Evolutionary conservation across 2,888 invertebrate species (phyloP).

Genomic region (Allolobophora icterica): DNA sequence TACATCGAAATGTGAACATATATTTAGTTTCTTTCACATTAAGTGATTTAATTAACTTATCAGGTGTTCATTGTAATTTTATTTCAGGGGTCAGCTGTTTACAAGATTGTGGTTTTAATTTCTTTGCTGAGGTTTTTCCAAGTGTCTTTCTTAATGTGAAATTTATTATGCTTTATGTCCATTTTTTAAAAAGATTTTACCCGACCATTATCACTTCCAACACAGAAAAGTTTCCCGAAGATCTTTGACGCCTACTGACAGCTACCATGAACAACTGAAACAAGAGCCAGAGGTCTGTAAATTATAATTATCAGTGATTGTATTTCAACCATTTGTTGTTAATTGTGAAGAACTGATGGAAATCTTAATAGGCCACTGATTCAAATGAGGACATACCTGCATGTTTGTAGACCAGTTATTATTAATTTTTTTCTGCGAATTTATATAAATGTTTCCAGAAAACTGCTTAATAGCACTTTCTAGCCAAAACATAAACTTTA

Average conservation of each 20-base stretch:
- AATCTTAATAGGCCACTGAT: background rate
- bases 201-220: conserved; percentile 38
- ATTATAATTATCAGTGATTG: background rate
- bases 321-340: background rate
- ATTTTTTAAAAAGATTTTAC: conserved; percentile 32
- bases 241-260: conserved; percentile 31
- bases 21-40: too few relatives aligned
- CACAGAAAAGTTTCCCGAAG: conserved; percentile 37
- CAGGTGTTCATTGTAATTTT: too few relatives aligned
- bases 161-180: background rate
- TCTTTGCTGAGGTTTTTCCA: too few relatives aligned
- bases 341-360: background rate
- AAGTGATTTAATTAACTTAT: too few relatives aligned
- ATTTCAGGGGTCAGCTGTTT: too few relatives aligned
- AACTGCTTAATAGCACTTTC: too few relatives aligned
- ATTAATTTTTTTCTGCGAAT: too few relatives aligned
- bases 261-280: conserved; percentile 33
- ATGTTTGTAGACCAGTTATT: background rate
- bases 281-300: conserved; percentile 38
- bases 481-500: too few relatives aligned
- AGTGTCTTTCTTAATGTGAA: background rate
- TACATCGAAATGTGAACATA: too few relatives aligned
- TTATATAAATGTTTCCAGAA: too few relatives aligned
- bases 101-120: too few relatives aligned
- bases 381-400: background rate